phyloP scores from a whole-genome alignment of 2,888 invertebrate species.

The Ophion slaviceki region DNA sequence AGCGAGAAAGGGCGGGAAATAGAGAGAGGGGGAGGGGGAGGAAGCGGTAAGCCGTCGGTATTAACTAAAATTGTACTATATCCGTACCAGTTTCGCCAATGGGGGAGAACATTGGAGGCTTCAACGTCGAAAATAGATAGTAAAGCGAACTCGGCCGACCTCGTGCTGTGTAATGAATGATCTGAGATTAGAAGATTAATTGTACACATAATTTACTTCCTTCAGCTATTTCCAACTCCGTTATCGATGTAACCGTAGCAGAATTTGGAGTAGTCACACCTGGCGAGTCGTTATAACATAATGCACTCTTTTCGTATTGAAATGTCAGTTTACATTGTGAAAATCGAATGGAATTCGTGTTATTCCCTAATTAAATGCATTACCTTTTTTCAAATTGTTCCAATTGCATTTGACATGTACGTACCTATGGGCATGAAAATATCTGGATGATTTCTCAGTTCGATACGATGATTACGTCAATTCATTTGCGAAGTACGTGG shows the following conservation, averaged over 20 bases:
- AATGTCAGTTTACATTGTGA: not conserved
- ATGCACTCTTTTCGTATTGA: no score
- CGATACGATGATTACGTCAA: no score
- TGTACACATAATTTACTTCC: conserved; percentile 39
- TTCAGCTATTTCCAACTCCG: conserved; percentile 9
- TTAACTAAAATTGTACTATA: conserved; percentile 60
- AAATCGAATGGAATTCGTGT: no score
- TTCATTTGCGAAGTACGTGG: no score
- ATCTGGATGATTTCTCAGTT: no score
- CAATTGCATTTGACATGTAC: no score
- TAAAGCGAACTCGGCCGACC: conserved; percentile 38
- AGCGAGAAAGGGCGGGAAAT: not conserved
- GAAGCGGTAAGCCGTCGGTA: conserved; percentile 26
- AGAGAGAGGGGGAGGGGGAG: conserved; percentile 5
- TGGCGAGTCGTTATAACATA: no score
- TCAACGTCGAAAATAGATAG: conserved; percentile 29
- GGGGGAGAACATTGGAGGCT: conserved; percentile 40
- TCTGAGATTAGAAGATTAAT: conserved; percentile 55
- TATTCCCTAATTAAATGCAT: no score
- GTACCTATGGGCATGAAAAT: no score
- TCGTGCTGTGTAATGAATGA: conserved; percentile 42
- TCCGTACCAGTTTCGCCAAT: conserved; percentile 56
- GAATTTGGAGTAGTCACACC: not conserved
- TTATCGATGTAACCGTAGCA: conserved; percentile 3
- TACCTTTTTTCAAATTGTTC: no score